Base-by-base conservation (phyloP, 2,113 vertebrate genomes). In the Siniperca knerii region DNA sequence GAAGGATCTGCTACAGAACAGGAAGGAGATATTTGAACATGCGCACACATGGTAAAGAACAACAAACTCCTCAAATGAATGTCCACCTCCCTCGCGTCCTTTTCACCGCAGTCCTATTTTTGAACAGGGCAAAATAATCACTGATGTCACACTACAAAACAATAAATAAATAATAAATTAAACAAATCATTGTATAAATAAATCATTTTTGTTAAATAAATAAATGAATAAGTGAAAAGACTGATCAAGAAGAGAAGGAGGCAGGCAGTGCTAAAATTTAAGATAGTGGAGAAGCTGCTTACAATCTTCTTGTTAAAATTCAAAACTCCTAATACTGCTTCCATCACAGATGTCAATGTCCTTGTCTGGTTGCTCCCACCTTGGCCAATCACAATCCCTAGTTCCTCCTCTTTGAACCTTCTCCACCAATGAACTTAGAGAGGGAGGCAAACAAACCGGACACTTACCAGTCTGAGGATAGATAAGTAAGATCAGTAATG, bases 121-220 rank as follows among this genome's bases (percentile, higher is more conserved):
- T 54, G 2, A 72, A 79, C 33, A 72, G 29, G 44, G 35, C 13
- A 25, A 72, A 25, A 62, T 67, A n/a, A 77, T 76, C 25, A 61
- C 48, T 71, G 64, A 78, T 66, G 37, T 81, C 50, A 76, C 71
- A 50, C 35, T 8, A 72, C 33, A 81, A 80, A 79, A 82, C 60
- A 87, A 91, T 73, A 81, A 86, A 92, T 92, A 89, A 85, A 92
- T 86, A 87, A 87, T 84, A 76, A 88, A 91, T 75, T 29, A 29
- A 84, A 78, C 68, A 44, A 86, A 80, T 78, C 20, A 54, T 40
- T 23, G 37, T 40, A 85, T 75, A 79, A 87, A 90, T 84, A 84
- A 85, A 83, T 61, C 4, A 44, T 35, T 75, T 42, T 64, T 81
- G 67, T 86, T 77, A 79, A 81, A 90, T 84, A 93, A 92, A 85